Evolutionary conservation across 30 jellyfish, hydroid and myxozoan species (phyloP), one percentile per base, ranked within the genome.

Genomic region (Aurelia aurita complex sp. Pacific): DNA sequence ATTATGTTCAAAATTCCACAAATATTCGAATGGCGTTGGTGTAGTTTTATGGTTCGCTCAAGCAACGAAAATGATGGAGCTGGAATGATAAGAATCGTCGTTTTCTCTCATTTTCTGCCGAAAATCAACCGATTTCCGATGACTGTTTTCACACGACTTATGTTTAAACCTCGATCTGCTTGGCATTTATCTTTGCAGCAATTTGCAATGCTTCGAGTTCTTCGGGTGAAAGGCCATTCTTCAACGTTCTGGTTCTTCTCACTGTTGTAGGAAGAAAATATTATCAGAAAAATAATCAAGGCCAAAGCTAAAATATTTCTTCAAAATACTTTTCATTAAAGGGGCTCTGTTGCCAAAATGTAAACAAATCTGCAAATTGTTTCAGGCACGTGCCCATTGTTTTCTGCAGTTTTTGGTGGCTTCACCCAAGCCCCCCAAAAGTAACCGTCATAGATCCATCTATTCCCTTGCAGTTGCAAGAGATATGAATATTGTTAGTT

Each of bases 211-310:
- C 97, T 78, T 95, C 94, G 33, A 95, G 32, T 55, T 95, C 99
- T 69, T 95, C 99, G 0, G 98, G 97, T 9, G 98, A 67, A 9
- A 95, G 90, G 5, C 99, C 99, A 69, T 81, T 95, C 77, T 95
- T 95, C 70, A 95, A 69, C 34, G 99, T 94, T 57, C 99, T 79
- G 32, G 99, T 95, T 68, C 99, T 78, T 18, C 99, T 96, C 78
- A 89, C 99, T 95, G 40, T 38, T 55, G n/a, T 16, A 46, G 67
- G 16, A 15, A 80, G 50, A 1, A 57, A 19, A 35, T 73, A 33
- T 59, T 1, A 50, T 16, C 14, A 52, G 32, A 35, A 10, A 14
- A 38, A 15, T 19, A 6, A 0, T 46, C 57, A 46, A 9, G 57
- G 15, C 57, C 13, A 46, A 46, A 46, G 57, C 12, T 46, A 46